Evolutionary conservation across 2,888 invertebrate species (phyloP).

Genomic region (Tenthredo notha): DNA sequence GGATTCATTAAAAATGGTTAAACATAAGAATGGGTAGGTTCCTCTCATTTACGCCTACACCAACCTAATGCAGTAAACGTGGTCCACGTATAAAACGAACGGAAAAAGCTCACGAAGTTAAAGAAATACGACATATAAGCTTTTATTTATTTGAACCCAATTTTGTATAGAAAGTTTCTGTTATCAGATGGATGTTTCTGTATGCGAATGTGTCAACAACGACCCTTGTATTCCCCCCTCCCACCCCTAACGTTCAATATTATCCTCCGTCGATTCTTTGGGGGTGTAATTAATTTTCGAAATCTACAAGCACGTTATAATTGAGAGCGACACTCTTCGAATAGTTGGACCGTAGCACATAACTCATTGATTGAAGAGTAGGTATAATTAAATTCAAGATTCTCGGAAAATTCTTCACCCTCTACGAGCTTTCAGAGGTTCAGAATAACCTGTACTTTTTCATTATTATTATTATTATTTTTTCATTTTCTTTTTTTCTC

Average conservation of each 20-base stretch:
- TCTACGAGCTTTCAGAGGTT: not conserved
- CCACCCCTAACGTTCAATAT: not conserved
- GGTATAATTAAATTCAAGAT: conserved; percentile 10
- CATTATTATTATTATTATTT: not conserved
- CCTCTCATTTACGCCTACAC: not conserved
- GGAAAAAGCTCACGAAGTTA: not conserved
- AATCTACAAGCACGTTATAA: not conserved
- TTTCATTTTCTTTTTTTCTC: not conserved
- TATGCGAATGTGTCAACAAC: not conserved
- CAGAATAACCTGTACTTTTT: conserved; percentile 1
- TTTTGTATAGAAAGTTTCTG: not conserved
- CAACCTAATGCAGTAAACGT: not conserved
- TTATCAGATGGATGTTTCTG: not conserved
- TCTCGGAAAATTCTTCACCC: not conserved
- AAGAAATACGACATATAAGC: not conserved
- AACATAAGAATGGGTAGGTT: not conserved
- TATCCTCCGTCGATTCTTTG: not conserved
- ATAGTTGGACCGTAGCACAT: not conserved
- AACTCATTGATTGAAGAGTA: conserved; percentile 16
- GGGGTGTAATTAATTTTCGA: conserved; percentile 8
- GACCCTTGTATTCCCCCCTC: not conserved
- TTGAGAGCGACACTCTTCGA: not conserved
- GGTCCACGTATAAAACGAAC: not conserved
- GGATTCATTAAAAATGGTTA: not conserved
- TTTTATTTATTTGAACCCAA: not conserved